Evolutionary conservation across 2,797 vertebrate genomes (phyloP), one percentile per base, ranked within the genome.

Genomic region (Arrhamphus sclerolepis): DNA sequence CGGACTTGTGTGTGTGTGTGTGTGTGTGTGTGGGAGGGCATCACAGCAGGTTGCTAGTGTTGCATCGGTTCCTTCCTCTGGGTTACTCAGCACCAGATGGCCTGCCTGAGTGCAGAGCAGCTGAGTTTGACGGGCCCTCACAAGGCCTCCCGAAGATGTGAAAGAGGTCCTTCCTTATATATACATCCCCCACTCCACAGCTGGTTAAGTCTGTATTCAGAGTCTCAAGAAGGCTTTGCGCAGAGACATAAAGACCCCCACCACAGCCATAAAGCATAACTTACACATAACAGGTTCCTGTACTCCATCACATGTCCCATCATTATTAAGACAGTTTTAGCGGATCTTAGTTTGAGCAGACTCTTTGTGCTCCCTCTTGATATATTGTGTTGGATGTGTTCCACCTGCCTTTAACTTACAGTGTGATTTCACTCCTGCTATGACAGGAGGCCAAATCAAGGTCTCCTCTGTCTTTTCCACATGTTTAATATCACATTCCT

Each of bases 1-100:
- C 68, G 70, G 59, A 49, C 66, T 71, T 66, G 29, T 10, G 20
- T 31, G 38, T 64, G 34, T 44, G 22, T 62, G 58, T 58, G 42
- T 57, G 38, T 58, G 34, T 50, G 43, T 24, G 17, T 52, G 63
- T 44, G 54, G 53, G 71, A 75, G 67, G 46, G 58, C 51, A 65
- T 21, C 2, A 1, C 62, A 52, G 60, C 64, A 67, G 57, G 61
- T 72, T 67, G 66, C 63, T 53, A 48, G 75, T 28, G 20, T 55
- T 67, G 54, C 64, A 17, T 58, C 38, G 21, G 58, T 56, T 70
- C 48, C 63, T 70, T 61, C 67, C 61, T 68, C 17, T 11, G 39
- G 40, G 72, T 83, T 83, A 51, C 65, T 68, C 69, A 48, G 74
- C 72, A 77, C 78, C 86, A 90, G 81, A 90, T 90, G 84, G 83